Evolutionary conservation across 1,140 invertebrate genomes (phyloP).

Genomic region (Drosophila sechellia): DNA sequence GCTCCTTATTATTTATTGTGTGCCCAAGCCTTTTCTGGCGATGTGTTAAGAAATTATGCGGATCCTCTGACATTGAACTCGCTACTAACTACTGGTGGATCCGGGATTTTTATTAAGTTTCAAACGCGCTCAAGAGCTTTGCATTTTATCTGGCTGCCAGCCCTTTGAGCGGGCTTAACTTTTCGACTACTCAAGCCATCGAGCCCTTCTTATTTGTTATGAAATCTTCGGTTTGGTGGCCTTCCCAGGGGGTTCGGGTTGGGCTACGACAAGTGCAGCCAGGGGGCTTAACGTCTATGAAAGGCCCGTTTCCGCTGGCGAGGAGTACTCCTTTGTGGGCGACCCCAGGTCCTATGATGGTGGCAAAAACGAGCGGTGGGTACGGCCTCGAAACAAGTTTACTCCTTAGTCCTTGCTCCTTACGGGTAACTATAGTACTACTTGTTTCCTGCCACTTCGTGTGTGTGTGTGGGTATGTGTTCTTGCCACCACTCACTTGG

Average conservation of each 20-base stretch:
- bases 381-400: slow-evolving; percentile 22
- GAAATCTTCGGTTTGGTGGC: slow-evolving; percentile 56
- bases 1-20: slow-evolving; percentile 51
- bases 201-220: slow-evolving; percentile 74
- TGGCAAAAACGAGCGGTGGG: slow-evolving; percentile 32
- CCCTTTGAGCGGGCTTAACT: slow-evolving; percentile 68
- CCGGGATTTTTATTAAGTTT: slow-evolving; percentile 52
- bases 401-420: slow-evolving; percentile 5
- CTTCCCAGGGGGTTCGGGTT: background rate
- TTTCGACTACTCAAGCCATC: slow-evolving; percentile 70
- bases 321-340: slow-evolving; percentile 37
- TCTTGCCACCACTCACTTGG: slow-evolving; percentile 63
- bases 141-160: slow-evolving; percentile 66
- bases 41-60: slow-evolving; percentile 65
- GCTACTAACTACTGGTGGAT: slow-evolving; percentile 24
- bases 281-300: slow-evolving; percentile 59
- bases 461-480: slow-evolving; percentile 21
- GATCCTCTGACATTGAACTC: slow-evolving; percentile 61
- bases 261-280: slow-evolving; percentile 34
- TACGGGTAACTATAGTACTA: slow-evolving; percentile 1
- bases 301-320: slow-evolving; percentile 53
- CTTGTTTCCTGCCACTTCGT: slow-evolving; percentile 46
- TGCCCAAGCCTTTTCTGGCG: slow-evolving; percentile 30
- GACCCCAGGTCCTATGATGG: background rate
- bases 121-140: slow-evolving; percentile 56